Evolutionary conservation across 2,113 vertebrate species (phyloP), one percentile per base, ranked within the genome.

Genomic region (Strix uralensis): DNA sequence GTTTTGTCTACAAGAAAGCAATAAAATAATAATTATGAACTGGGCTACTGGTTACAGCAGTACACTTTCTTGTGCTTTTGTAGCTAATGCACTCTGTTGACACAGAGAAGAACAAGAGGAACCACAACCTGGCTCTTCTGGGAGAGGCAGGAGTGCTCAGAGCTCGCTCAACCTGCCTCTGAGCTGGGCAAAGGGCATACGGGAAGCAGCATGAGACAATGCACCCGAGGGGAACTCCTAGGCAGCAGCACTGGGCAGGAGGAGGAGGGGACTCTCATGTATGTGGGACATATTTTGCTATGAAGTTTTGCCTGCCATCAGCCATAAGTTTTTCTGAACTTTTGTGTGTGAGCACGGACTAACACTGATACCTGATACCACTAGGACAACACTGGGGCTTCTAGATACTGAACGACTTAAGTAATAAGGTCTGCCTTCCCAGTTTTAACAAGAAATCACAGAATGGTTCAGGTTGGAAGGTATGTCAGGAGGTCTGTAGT

Each of bases 1-100:
- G 32, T 88, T 79, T 84, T 88, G 44, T 95, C 80, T 52, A 18
- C 72, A 81, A 89, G 69, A 94, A 93, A 91, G 52, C 65, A 92
- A 74, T 94, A 90, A 92, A 90, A 90, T 59, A 70, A 27, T 88
- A 73, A 89, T 94, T 92, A 84, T 29, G 16, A 75, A 52, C 16
- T 23, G 36, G 40, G 26, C n/a, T 81, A 4, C 51, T 75, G 55
- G 36, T 59, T 52, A 59, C 49, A 92, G 65, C n/a, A 47, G 38
- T 9, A 26, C 0, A 0, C 55, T 94, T 78, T 58, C 59, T 71
- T 47, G 18, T 69, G 57, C 72, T 86, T 65, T 51, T 49, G 65
- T 62, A 83, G 40, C 23, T 52, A 51, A 34, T 22, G n/a, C n/a
- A 36, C 47, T 79, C 52, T 32, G 8, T 59, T 95, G 75, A 52